These are phyloP conservation scores for Halocaridina rubra DNA, from an alignment of 2,888 invertebrate genomes.

Conservation along the genomic window DNA sequence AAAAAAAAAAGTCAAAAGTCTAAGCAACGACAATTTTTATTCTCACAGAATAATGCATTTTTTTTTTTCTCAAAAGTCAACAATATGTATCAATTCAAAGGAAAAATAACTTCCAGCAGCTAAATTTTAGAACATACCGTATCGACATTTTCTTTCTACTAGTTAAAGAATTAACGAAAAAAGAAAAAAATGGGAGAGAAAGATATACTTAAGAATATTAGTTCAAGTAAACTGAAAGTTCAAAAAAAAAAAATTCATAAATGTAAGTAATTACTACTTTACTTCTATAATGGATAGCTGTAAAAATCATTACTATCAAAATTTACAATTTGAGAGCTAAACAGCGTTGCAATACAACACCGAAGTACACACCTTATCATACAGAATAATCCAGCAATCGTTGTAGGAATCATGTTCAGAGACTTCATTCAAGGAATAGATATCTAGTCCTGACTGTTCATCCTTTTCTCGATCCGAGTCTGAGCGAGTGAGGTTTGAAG, in stretches of 20 bases:
- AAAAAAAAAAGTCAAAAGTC: not conserved
- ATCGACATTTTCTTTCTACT: no score
- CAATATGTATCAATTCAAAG: no score
- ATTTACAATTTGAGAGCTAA: no score
- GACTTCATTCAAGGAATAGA: conserved; percentile 76
- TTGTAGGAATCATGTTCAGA: conserved; percentile 78
- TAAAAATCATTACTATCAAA: not conserved
- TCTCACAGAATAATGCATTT: not conserved
- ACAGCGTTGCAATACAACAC: no score
- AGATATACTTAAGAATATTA: no score
- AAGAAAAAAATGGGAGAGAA: not conserved
- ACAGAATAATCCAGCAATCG: conserved; percentile 89
- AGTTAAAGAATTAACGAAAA: no score
- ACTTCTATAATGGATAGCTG: not conserved
- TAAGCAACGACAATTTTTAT: not conserved
- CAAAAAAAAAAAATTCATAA: not conserved
- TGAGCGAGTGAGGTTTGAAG: not conserved
- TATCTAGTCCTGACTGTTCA: conserved; percentile 59
- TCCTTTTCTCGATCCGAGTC: conserved; percentile 1
- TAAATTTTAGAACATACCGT: no score
- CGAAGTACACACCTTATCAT: conserved; percentile 74
- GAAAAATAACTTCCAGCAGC: no score
- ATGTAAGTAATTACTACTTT: not conserved
- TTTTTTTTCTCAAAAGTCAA: not conserved
- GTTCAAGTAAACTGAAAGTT: not conserved